Base-by-base conservation (phyloP, 2,888 invertebrate genomes). In the Bellardia bayeri region DNA sequence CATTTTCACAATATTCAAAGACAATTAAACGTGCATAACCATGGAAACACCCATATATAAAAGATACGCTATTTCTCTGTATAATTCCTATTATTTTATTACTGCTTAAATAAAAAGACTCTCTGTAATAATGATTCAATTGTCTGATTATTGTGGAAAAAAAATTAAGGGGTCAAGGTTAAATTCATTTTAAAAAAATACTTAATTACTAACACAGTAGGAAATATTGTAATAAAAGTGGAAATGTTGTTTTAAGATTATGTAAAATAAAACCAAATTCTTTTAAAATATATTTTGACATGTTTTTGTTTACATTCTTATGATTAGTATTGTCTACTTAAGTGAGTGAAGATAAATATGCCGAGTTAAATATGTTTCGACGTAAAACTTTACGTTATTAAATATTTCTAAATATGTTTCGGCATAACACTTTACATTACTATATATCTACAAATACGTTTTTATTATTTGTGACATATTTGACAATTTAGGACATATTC, bases 91-190 rank as follows among this genome's bases (percentile, higher is more conserved):
- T 13, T 33, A 5, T 61, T 49, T 49, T 51, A 9, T 45, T 9
- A 11, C 9, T 45, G 9, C 45, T 45, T 45, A 45, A 45, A 45
- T 14, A 23, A 56, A 56, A 56, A 58, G 9, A 58, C 58, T 58
- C 58, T 63, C n/a, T 51, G 30, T 64, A 63, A 64, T 51, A 63
- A 66, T 66, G 66, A 76, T 54, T 68, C 45, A 79, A 58, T 79
- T 58, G 58, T 79, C 3, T 58, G 68, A 69, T 69, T 68, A 69
- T 68, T 69, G 45, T 69, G 58, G 33, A 69, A 58, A 79, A 45
- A 71, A 61, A 58, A 79, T 68, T 58, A 61, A 68, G 56, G 56
- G 58, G 58, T 68, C 79, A 79, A 69, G 79, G 79, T 69, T 79
- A 69, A 75, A 79, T 69, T 42, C 68, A 68, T 79, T 79, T 68